phyloP scores from a whole-genome alignment of 1,140 invertebrate genomes.

The Lepidostoma basale region DNA sequence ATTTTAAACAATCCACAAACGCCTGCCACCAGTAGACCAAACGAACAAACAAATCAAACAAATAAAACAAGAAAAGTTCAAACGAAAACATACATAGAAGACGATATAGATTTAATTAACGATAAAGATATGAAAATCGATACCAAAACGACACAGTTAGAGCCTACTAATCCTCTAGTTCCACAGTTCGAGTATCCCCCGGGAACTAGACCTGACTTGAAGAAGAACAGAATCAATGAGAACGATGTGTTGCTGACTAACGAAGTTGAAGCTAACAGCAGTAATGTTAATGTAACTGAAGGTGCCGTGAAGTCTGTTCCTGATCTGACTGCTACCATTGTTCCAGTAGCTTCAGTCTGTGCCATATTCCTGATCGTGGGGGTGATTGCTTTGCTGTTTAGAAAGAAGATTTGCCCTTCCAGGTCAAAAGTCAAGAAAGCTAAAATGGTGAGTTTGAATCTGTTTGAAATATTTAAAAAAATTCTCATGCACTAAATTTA shows the following conservation, averaged over 20 bases:
- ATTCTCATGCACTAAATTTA: too few relatives aligned
- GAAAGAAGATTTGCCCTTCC: constrained; percentile 62
- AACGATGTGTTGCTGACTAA: constrained; percentile 16
- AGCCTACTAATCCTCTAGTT: constrained; percentile 47
- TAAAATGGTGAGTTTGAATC: constrained; percentile 65
- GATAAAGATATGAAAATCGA: constrained; percentile 44
- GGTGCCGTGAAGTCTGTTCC: constrained; percentile 51
- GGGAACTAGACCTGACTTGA: constrained; percentile 18
- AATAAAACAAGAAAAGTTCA: constrained; percentile 29
- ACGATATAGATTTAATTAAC: constrained; percentile 32
- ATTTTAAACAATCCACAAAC: constrained; percentile 12
- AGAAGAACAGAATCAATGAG: constrained; percentile 4
- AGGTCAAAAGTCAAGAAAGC: constrained; percentile 63
- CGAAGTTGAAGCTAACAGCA: constrained; percentile 8
- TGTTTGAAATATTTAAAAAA: too few relatives aligned
- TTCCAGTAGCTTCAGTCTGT: constrained; percentile 65
- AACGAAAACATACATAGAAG: constrained; percentile 43
- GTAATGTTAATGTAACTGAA: constrained; percentile 49
- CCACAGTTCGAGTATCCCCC: constrained; percentile 27
- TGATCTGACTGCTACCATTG: constrained; percentile 62
- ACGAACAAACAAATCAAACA: constrained; percentile 25
- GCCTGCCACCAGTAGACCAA: constrained; percentile 2
- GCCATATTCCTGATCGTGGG: constrained; percentile 63
- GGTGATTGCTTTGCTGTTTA: constrained; percentile 61
- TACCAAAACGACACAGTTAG: constrained; percentile 43